A percentile compares a stretch with the other conserved stretches of the same genome.
phyloP scores from a whole-genome alignment of 2,888 invertebrate species.

The Acanthosepion lycidas region DNA sequence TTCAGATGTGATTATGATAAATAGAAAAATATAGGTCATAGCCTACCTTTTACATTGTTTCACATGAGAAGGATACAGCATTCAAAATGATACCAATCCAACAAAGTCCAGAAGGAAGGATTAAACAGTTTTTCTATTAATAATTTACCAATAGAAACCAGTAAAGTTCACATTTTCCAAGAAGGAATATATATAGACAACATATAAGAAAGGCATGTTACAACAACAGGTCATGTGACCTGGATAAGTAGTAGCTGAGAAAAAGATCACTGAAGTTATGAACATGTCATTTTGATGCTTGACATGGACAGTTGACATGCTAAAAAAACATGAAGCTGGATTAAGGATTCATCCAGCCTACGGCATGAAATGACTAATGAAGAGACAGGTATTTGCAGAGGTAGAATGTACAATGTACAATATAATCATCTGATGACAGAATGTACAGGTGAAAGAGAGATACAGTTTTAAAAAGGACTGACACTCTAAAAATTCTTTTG shows the following conservation, averaged over 20 bases:
- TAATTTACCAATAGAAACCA: background rate
- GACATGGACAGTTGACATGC: background rate
- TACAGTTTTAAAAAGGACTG: too few relatives aligned
- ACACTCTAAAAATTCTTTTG: too few relatives aligned
- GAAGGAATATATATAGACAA: background rate
- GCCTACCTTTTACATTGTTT: background rate
- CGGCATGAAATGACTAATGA: background rate
- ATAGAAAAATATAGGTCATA: background rate
- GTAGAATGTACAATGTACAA: too few relatives aligned
- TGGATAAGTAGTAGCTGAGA: background rate
- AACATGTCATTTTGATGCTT: background rate
- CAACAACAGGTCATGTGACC: background rate
- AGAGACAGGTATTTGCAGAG: too few relatives aligned
- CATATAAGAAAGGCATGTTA: background rate
- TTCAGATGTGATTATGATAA: background rate
- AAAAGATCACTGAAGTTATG: background rate
- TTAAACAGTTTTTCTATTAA: background rate
- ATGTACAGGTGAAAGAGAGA: too few relatives aligned
- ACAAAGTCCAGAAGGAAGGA: background rate
- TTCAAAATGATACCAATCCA: background rate
- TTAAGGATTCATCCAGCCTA: background rate
- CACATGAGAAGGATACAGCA: background rate
- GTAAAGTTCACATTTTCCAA: background rate
- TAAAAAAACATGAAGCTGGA: background rate
- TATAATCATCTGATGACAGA: too few relatives aligned